phyloP scores from a whole-genome alignment of 2,888 invertebrate species.

The Acrobasis repandana region DNA sequence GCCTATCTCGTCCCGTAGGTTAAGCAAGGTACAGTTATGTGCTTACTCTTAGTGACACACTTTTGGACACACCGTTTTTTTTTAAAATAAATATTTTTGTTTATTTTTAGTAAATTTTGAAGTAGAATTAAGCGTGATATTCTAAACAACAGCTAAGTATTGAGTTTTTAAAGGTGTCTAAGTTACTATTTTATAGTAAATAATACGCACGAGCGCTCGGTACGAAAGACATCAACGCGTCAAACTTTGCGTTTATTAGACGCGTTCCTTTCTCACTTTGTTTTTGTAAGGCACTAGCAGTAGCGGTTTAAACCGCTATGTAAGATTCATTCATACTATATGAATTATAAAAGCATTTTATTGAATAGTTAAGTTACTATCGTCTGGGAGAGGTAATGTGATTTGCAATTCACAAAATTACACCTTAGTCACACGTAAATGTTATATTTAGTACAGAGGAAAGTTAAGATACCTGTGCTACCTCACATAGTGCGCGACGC shows the following conservation, averaged over 20 bases:
- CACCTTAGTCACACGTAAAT: no score
- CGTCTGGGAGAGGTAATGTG: no score
- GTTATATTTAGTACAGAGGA: no score
- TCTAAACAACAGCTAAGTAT: no score
- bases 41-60: slow-evolving; percentile 31
- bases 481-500: no score
- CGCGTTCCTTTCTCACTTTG: neutral
- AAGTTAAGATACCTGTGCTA: no score
- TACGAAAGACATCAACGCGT: slow-evolving; percentile 73
- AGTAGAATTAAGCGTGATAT: neutral
- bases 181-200: slow-evolving; percentile 18
- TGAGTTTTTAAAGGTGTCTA: neutral
- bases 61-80: neutral
- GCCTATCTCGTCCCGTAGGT: slow-evolving; percentile 57
- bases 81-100: neutral
- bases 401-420: no score
- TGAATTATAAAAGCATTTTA: neutral
- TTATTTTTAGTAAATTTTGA: neutral
- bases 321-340: neutral
- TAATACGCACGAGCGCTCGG: slow-evolving; percentile 33
- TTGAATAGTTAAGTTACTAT: neutral
- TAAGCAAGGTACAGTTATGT: slow-evolving; percentile 60
- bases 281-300: neutral
- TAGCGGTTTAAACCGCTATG: neutral
- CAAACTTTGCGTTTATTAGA: slow-evolving; percentile 14